Conservation (phyloP, 2,113 vertebrate genomes). For the Pipra filicauda region DNA sequence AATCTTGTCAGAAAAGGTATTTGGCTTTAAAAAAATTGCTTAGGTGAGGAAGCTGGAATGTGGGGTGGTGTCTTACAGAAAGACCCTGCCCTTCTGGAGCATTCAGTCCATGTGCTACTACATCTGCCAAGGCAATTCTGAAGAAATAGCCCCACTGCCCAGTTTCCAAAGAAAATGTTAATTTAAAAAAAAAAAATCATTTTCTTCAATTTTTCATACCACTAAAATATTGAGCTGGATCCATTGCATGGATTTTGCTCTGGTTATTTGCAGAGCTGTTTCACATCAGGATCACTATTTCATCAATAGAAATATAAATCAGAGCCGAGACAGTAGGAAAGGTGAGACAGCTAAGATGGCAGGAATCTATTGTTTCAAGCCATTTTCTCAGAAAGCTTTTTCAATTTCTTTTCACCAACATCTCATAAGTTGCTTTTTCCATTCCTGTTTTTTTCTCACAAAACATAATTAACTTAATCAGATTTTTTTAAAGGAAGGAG, state of each 20-base stretch:
- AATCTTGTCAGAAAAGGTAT: slow-evolving; percentile 28
- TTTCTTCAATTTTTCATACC: background rate
- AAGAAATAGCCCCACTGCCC: background rate
- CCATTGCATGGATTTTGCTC: background rate
- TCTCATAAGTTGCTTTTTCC: background rate
- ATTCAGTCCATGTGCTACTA: background rate
- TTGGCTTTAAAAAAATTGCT: background rate
- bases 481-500: background rate
- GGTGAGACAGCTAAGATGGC: slow-evolving; percentile 13
- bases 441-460: background rate
- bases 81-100: background rate
- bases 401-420: background rate
- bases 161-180: slow-evolving; percentile 4
- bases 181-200: background rate
- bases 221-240: background rate
- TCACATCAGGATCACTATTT: background rate
- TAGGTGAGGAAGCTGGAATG: slow-evolving; percentile 10
- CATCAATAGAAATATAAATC: slow-evolving; percentile 9
- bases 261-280: slow-evolving; percentile 1
- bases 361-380: slow-evolving; percentile 19
- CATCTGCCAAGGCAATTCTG: background rate
- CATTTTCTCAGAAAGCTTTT: slow-evolving; percentile 40
- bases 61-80: background rate
- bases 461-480: slow-evolving; percentile 29
- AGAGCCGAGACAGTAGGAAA: background rate